Conservation (phyloP, 37 sponge, comb jelly and placozoan genomes). For the Halisarca cf. caerulea region DNA sequence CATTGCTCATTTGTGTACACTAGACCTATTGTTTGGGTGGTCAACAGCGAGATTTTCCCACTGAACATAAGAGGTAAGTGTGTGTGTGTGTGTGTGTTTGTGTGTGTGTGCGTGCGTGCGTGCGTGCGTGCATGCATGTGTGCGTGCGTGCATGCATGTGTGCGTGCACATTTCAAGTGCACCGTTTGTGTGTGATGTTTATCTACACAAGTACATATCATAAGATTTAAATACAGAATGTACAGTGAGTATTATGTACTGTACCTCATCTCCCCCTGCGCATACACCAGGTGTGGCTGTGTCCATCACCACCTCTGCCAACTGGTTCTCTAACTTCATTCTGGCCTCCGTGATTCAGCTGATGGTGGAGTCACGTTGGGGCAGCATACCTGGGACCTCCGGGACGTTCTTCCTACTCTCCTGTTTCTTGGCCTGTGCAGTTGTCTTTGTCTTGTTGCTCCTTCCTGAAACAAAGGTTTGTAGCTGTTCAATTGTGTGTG, state of each 20-base stretch:
- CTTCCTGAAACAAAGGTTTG: conserved; percentile 79
- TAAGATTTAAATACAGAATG: background rate
- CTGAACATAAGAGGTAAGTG: conserved; percentile 55
- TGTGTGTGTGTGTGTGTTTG: background rate
- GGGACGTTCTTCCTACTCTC: conserved; percentile 71
- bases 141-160: too few relatives aligned
- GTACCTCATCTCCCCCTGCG: too few relatives aligned
- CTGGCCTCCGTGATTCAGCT: conserved; percentile 66
- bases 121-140: too few relatives aligned
- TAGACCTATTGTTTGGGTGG: conserved; percentile 57
- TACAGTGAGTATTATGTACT: background rate
- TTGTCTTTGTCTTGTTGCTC: conserved; percentile 57
- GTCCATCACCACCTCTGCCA: conserved; percentile 67
- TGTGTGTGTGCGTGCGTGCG: background rate
- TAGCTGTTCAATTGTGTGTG: too few relatives aligned
- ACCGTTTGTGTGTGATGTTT: too few relatives aligned
- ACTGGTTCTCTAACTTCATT: conserved; percentile 72
- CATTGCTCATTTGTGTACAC: too few relatives aligned
- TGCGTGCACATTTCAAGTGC: too few relatives aligned
- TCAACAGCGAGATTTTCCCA: conserved; percentile 83
- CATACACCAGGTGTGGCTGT: conserved; percentile 60
- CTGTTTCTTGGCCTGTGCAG: background rate
- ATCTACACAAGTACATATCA: background rate
- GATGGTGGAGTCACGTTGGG: conserved; percentile 29
- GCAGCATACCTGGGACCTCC: conserved; percentile 25